These are phyloP conservation scores for Uromys caudimaculatus DNA, from an alignment of 2,797 vertebrate genomes.

Conservation along the genomic window DNA sequence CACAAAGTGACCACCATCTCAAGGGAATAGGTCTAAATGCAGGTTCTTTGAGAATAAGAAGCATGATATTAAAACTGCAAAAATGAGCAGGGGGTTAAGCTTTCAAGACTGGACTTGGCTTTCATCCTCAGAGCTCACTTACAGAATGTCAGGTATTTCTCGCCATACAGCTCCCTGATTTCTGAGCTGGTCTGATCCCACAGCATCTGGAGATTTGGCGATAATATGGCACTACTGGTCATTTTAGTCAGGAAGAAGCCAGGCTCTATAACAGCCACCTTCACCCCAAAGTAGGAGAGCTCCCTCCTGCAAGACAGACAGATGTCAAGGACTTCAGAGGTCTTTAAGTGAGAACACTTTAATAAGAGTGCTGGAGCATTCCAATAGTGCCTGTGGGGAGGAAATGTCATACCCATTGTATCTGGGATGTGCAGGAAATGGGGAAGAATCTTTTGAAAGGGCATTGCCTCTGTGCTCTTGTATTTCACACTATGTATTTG, in stretches of 20 bases:
- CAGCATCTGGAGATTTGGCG: accelerated
- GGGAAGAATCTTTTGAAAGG: neutral
- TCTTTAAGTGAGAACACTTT: neutral
- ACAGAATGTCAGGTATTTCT: slow-evolving; percentile 60
- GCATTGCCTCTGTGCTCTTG: neutral
- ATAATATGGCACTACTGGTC: accelerated
- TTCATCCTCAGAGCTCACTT: slow-evolving; percentile 53
- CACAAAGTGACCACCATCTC: accelerated
- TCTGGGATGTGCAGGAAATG: neutral
- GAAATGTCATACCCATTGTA: neutral
- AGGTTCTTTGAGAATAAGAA: neutral
- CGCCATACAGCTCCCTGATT: slow-evolving; percentile 71
- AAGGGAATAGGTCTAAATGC: neutral
- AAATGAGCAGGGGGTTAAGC: neutral
- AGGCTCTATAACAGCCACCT: slow-evolving; percentile 83
- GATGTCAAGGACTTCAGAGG: neutral
- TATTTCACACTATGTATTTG: neutral
- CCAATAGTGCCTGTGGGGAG: accelerated
- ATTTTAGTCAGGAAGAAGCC: slow-evolving; percentile 71
- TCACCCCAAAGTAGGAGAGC: slow-evolving; percentile 73
- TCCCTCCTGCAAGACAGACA: slow-evolving; percentile 64
- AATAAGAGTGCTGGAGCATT: neutral
- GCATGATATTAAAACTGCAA: neutral
- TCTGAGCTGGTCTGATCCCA: slow-evolving; percentile 73
- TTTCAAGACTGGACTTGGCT: neutral